Evolutionary conservation across 2,797 vertebrate species (phyloP), one percentile per base, ranked within the genome.

Genomic region (Chiloscyllium punctatum): DNA sequence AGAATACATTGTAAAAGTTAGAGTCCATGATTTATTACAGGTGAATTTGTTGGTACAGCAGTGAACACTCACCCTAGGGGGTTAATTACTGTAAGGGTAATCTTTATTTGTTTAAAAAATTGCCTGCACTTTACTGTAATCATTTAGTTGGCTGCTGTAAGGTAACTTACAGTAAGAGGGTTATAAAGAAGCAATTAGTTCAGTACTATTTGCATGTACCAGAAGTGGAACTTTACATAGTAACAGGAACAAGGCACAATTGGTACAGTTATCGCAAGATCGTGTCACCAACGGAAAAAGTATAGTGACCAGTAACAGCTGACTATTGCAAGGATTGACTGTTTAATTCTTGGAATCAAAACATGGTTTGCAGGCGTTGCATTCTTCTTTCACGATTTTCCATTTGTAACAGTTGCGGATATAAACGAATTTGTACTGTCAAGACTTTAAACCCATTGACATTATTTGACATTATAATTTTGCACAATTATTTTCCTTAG

Each of bases 131-230:
- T 74, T 95, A 94, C 91, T 48, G 42, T 92, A 68, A 92, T 94
- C 13, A 95, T 18, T 15, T 53, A 77, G 69, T 95, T 77, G 94
- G 71, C 94, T 53, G 53, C 30, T 51, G 48, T 30, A 77, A 33
- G 42, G 48, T 74, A 72, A 72, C 71, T 95, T 95, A 95, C 94
- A 51, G 94, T 95, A 95, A 95, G 53, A 95, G 94, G 42, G 94
- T 53, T 77, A 13, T 57, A 72, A 95, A 95, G 48, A 51, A 48
- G 66, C 91, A 94, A 94, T 95, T 95, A 53, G 48, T 95, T 95
- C 77, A 33, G 94, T 3, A 15, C 48, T 74, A 95, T 77, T 95
- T 95, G 71, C 94, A 72, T 77, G 71, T 77, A 95, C 71, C 94
- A 95, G 94, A 95, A 95, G 94, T 77, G 48, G 30, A 69, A 53